These are phyloP conservation scores for Autographa gamma DNA, from an alignment of 2,888 invertebrate genomes.

Conservation along the genomic window DNA sequence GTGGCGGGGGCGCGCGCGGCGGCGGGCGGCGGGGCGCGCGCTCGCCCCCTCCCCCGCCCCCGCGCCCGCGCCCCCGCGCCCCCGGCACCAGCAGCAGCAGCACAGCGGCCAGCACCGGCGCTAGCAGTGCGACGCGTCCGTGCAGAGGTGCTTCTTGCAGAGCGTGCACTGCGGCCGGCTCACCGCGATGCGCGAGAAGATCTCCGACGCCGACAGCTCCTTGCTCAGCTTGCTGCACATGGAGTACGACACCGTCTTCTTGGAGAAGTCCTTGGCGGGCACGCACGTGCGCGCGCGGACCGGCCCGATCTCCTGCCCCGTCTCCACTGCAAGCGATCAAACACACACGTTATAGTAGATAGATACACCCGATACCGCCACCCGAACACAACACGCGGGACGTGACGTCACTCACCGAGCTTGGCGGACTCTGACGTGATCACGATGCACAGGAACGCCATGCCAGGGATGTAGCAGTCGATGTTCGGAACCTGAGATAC, in stretches of 20 bases:
- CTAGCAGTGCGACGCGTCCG: conserved; percentile 79
- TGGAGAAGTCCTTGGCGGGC: conserved; percentile 83
- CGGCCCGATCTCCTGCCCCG: conserved; percentile 84
- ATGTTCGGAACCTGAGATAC: conserved; percentile 80
- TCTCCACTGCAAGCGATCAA: conserved; percentile 73
- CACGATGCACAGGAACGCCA: conserved; percentile 83
- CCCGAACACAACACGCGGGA: not conserved
- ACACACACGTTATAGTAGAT: conserved; percentile 26
- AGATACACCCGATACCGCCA: not conserved
- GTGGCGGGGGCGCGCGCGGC: conserved; percentile 11
- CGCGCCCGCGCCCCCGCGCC: not conserved
- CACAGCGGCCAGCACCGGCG: not conserved
- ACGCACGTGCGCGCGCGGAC: conserved; percentile 85
- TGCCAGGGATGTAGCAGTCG: conserved; percentile 86
- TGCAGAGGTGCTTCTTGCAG: conserved; percentile 83
- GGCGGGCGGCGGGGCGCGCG: not conserved
- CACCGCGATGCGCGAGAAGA: conserved; percentile 83
- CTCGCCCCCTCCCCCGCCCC: not conserved
- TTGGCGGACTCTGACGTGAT: conserved; percentile 85
- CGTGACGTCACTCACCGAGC: conserved; percentile 70
- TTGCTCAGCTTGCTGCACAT: conserved; percentile 85
- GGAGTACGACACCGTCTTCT: conserved; percentile 83
- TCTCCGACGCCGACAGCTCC: conserved; percentile 83
- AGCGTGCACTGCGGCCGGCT: conserved; percentile 81
- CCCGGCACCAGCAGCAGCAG: not conserved